These are phyloP conservation scores for Zele albiditarsus DNA, from an alignment of 2,888 invertebrate genomes.

Conservation along the genomic window DNA sequence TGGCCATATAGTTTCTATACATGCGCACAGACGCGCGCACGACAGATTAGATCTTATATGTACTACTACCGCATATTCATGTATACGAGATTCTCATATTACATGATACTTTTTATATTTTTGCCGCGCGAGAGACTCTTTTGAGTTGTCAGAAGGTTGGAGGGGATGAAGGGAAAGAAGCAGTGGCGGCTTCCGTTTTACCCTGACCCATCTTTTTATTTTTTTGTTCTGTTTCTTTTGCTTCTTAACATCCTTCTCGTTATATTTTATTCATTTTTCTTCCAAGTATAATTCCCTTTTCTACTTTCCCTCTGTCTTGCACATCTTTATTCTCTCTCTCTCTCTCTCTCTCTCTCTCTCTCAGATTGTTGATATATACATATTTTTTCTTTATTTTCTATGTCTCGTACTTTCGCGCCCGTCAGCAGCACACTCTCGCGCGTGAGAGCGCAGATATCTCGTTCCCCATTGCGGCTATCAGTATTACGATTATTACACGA, in stretches of 20 bases:
- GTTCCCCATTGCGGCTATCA: conserved; percentile 46
- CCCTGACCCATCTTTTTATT: conserved; percentile 47
- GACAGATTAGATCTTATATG: conserved; percentile 67
- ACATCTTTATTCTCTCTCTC: neutral
- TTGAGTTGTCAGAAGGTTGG: neutral
- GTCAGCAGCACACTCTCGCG: conserved; percentile 44
- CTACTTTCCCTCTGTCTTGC: conserved; percentile 23
- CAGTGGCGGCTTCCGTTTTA: conserved; percentile 65
- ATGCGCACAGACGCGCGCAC: conserved; percentile 62
- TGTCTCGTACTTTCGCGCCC: conserved; percentile 27
- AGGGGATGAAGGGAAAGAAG: neutral
- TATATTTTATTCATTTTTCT: conserved; percentile 29
- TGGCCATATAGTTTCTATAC: conserved; percentile 65
- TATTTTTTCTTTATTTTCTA: conserved; percentile 8
- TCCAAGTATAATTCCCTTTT: conserved; percentile 1
- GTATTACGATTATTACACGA: conserved; percentile 59
- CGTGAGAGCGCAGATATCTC: conserved; percentile 38
- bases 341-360: neutral
- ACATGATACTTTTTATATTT: conserved; percentile 50
- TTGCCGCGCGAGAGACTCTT: conserved; percentile 18
- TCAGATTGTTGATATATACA: conserved; percentile 8
- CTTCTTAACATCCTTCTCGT: conserved; percentile 30
- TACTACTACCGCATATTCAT: conserved; percentile 56
- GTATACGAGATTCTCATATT: conserved; percentile 69
- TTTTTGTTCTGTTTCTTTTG: conserved; percentile 9